Base-by-base conservation (phyloP, 1,140 invertebrate species). In the Phocides pigmalion region DNA sequence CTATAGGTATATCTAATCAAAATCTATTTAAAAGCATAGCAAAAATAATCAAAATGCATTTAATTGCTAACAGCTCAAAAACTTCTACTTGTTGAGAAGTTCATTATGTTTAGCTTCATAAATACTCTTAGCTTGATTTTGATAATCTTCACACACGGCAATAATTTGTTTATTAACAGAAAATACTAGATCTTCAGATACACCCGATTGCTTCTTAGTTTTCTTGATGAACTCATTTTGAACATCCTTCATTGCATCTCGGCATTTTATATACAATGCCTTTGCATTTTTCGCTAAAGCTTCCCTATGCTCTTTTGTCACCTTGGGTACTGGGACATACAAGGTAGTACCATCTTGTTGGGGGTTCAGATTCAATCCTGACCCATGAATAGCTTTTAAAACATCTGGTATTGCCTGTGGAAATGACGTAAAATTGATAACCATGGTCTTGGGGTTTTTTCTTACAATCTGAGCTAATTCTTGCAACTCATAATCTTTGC, bases 291-390 rank as follows among this genome's bases (percentile, higher is more conserved):
- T 98, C 0, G 96, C 94, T 41, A 99, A 92, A 42, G 92, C 93
- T 92, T 98, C 97, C 75, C 98, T 93, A 81, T 98, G 96, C 89
- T 99, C 98, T 81, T 96, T 97, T 3, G 98, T 98, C 0, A 99
- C 95, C 89, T 98, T 98, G 8, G 98, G 97, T 69, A 98, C 93
- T 25, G 96, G 96, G 54, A 99, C 93, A 90, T 95, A 98, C 41
- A 99, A 84, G 0, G 95, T 97, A 11, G 96, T 98, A 25, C 97
- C 97, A 84, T 99, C 98, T 89, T 98, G 97, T 84, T 99, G 98
- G 0, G 98, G 98, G 93, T 97, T 98, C 19, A 99, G 91, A 87
- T 98, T 98, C 93, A 99, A 95, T 47, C 97, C 97, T 66, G 97
- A 97, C 39, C 94, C 94, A 19, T 92, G 73, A 19, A 99, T 93